phyloP scores from a whole-genome alignment of 2,113 vertebrate genomes.

The Grantiella picta region DNA sequence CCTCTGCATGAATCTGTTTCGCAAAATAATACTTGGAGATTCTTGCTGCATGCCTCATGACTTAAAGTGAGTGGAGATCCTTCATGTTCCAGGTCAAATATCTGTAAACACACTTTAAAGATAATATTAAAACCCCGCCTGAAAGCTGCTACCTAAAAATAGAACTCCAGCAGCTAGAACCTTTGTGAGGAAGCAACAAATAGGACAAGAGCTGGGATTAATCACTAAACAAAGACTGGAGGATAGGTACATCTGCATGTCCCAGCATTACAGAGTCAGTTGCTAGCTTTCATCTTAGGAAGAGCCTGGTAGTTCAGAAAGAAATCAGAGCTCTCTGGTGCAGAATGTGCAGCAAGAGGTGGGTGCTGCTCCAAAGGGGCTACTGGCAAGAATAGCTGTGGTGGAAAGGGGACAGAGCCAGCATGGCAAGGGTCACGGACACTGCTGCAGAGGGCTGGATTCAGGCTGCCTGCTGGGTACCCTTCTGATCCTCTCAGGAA shows the following conservation, averaged over 20 bases:
- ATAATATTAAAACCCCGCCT: neutral
- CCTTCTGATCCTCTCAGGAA: neutral
- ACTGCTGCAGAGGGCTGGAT: neutral
- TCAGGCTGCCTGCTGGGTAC: neutral
- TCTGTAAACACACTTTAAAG: neutral
- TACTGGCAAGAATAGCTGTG: neutral
- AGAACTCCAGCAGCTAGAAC: neutral
- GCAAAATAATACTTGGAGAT: neutral
- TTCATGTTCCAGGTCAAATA: neutral
- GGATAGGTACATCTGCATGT: neutral
- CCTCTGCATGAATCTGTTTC: neutral
- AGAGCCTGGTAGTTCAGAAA: neutral
- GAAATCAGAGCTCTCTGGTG: fast-evolving
- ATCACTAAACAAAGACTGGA: neutral
- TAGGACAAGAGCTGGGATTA: neutral
- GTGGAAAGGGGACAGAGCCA: neutral
- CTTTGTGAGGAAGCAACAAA: neutral
- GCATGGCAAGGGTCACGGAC: fast-evolving
- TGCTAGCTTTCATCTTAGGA: neutral
- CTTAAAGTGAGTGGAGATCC: neutral
- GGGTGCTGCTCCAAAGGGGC: neutral
- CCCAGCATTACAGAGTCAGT: neutral
- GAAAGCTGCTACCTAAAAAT: neutral
- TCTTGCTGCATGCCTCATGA: neutral
- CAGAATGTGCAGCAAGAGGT: neutral